Evolutionary conservation across 2,797 vertebrate genomes (phyloP), one percentile per base, ranked within the genome.

Genomic region (Sebastes diaconus): DNA sequence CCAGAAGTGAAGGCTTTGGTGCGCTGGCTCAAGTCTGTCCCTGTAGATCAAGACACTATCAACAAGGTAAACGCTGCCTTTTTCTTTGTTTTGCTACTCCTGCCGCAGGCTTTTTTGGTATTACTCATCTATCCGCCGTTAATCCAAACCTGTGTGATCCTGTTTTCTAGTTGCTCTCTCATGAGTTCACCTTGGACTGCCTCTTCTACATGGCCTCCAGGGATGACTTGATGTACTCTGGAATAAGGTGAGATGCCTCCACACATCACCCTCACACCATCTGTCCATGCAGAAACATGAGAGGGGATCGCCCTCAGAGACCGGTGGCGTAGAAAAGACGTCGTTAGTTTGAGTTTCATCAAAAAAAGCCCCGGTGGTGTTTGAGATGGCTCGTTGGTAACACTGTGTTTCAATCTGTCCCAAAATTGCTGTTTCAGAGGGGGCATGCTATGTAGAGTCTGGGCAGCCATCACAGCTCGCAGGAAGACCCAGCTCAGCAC

Each of bases 221-320:
- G 73, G 97, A 98, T 1, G 97, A 98, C 83, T 94, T 98, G 81
- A 92, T 92, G 79, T 97, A 98, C 78, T 95, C 95, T 60, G 90
- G 85, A 64, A 95, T 98, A 91, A 97, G 96, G 97, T 98, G 93
- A 92, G 87, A 24, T 29, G 68, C 54, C 74, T 32, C 20, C 50
- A 18, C 64, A 6, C 57, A 79, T 83, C 75, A 59, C 22, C 1
- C n/a, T 84, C 75, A 70, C 52, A 24, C 24, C 14, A 24, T 65
- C 71, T 30, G 50, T 63, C 52, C 64, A 73, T 25, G 76, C 68
- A 79, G 59, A 85, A 69, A 72, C 8, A 18, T 11, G 52, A 34
- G n/a, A 57, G 52, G 36, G 7, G 32, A 54, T 61, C 3, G 12
- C 14, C 54, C 24, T 70, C 25, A 18, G 36, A 24, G 22, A 2